These are phyloP conservation scores for Felis chaus DNA, from an alignment of 2,113 vertebrate genomes.

Conservation along the genomic window DNA sequence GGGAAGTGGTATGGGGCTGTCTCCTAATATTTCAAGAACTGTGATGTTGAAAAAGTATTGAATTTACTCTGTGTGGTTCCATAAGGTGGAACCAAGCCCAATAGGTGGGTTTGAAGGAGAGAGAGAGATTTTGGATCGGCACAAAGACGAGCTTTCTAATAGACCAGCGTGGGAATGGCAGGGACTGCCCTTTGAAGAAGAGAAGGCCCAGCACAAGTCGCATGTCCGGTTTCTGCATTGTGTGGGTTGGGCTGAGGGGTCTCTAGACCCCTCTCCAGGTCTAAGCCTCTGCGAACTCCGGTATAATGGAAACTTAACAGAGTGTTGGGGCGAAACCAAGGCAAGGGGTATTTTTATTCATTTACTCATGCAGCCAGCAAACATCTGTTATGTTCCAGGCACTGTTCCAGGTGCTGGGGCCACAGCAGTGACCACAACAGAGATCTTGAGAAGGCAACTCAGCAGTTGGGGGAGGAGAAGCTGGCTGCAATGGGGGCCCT, in stretches of 20 bases:
- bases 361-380: not conserved
- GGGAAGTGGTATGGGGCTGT: not conserved
- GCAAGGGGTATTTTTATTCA: not conserved
- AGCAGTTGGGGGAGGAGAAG: no score
- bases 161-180: not conserved
- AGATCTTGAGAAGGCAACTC: not conserved
- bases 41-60: not conserved
- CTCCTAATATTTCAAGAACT: conserved; percentile 40
- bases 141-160: not conserved
- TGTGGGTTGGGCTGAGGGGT: not conserved
- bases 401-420: not conserved
- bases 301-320: not conserved
- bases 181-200: not conserved
- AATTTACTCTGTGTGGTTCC: not conserved
- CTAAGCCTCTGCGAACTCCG: not conserved
- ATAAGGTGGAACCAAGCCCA: not conserved
- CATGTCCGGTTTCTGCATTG: not conserved
- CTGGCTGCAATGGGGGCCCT: not conserved
- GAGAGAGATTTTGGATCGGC: not conserved
- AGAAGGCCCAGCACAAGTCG: not conserved
- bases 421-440: not conserved
- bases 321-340: not conserved
- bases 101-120: conserved; percentile 6
- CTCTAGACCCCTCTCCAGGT: not conserved
- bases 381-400: not conserved